Conservation (phyloP, 2,888 invertebrate species). For the Noctuana brunneofusca region DNA sequence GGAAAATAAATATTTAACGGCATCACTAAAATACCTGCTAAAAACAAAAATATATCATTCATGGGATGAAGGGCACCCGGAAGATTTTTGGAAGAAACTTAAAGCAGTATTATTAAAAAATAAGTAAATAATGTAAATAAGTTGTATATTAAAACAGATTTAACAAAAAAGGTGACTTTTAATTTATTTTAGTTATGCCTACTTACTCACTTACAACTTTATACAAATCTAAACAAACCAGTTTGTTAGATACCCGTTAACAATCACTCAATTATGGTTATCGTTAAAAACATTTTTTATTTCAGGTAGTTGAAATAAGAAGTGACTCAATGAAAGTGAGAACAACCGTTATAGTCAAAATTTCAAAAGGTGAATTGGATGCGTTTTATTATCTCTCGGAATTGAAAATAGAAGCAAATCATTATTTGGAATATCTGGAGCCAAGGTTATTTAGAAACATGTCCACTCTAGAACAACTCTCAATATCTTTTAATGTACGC, state of each 20-base stretch:
- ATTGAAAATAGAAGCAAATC: slow-evolving; percentile 79
- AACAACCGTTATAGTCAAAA: slow-evolving; percentile 65
- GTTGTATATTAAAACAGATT: not conserved
- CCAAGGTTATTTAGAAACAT: slow-evolving; percentile 72
- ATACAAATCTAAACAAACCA: not conserved
- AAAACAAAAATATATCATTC: slow-evolving; percentile 85
- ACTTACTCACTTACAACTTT: no score
- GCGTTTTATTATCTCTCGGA: slow-evolving; percentile 57
- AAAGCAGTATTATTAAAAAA: slow-evolving; percentile 55
- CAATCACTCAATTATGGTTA: not conserved
- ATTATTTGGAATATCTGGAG: slow-evolving; percentile 65
- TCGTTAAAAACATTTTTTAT: slow-evolving; percentile 34
- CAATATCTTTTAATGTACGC: slow-evolving; percentile 77
- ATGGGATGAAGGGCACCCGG: slow-evolving; percentile 79
- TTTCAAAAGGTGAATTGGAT: slow-evolving; percentile 65
- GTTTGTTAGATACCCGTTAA: not conserved
- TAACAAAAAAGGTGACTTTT: not conserved
- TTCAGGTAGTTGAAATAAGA: slow-evolving; percentile 53
- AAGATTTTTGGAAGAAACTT: slow-evolving; percentile 72
- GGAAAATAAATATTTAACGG: slow-evolving; percentile 78
- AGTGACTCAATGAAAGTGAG: slow-evolving; percentile 67
- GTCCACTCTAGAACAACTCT: slow-evolving; percentile 68
- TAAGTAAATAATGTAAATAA: slow-evolving; percentile 22
- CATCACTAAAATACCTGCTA: slow-evolving; percentile 83
- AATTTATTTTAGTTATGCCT: not conserved